Evolutionary conservation across 1,140 invertebrate species (phyloP), one percentile per base, ranked within the genome.

Genomic region (Bombus picipes): DNA sequence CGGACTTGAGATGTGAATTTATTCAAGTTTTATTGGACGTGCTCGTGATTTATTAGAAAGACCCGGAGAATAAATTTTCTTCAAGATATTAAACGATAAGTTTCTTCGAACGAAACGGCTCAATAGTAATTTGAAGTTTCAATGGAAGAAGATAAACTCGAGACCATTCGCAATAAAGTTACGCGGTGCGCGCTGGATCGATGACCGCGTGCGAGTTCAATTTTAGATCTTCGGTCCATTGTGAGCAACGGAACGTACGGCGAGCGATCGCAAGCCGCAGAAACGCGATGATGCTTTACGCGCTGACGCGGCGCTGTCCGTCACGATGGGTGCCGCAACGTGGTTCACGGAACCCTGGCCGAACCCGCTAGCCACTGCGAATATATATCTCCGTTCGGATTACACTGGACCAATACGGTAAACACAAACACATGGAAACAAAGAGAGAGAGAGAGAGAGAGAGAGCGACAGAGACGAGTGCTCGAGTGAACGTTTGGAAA

Each of bases 401-500:
- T 94, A 94, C 92, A 91, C 86, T 85, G 91, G 88, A 92, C 92
- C 94, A 93, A 94, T 94, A 92, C 93, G 92, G 89, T 93, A 94
- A 93, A 92, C 89, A 92, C 90, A 85, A 90, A 91, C 88, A 88
- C 90, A 91, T 78, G 66, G 32, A 72, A 32, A 72, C 73, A n/a
- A 1, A 70, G 68, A 5, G 32, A 53, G 57, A 68, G 57, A 28
- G 81, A 34, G 5, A 22, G 13, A 34, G 65, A 65, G 34, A 5
- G 32, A 53, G 57, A 68, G 57, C 37, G 81, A 34, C 15, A 22
- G 13, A 34, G 65, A 65, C 1, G 32, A 32, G n/a, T 15, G n/a
- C 1, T 22, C 39, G 66, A 73, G 57, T 34, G 81, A 65, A 66
- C 37, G 73, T 76, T 78, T 43, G 37, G 43, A 32, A 66, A 81